These are phyloP conservation scores for Tamandua tetradactyla DNA, from an alignment of 2,797 vertebrate genomes.

Conservation along the genomic window DNA sequence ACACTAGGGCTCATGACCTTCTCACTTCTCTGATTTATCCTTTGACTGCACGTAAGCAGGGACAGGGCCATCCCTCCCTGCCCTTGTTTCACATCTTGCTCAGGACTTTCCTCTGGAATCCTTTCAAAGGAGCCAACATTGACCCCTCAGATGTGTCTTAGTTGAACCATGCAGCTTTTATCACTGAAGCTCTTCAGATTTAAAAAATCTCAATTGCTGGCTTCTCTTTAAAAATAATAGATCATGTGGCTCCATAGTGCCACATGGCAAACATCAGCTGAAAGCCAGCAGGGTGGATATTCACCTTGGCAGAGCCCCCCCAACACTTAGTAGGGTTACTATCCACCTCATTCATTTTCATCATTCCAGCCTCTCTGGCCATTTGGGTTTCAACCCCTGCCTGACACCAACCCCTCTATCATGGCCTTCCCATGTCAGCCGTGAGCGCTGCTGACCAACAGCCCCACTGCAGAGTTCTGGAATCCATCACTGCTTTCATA, in stretches of 20 bases:
- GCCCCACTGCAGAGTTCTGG: not conserved
- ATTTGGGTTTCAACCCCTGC: not conserved
- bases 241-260: not conserved
- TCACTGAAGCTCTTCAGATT: not conserved
- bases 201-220: not conserved
- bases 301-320: not conserved
- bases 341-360: not conserved
- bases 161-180: not conserved
- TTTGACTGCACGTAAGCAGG: not conserved
- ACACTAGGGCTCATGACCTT: not conserved
- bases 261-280: not conserved
- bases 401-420: not conserved
- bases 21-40: not conserved
- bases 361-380: not conserved
- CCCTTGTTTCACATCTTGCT: not conserved
- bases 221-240: not conserved
- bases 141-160: no score
- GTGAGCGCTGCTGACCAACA: rapidly evolving
- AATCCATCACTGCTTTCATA: not conserved
- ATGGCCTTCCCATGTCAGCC: rapidly evolving
- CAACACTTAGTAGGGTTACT: not conserved
- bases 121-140: not conserved
- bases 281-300: no score
- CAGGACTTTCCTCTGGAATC: not conserved
- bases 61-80: no score